phyloP scores from a whole-genome alignment of 1,140 invertebrate species.

The Drosophila pseudoananassae region DNA sequence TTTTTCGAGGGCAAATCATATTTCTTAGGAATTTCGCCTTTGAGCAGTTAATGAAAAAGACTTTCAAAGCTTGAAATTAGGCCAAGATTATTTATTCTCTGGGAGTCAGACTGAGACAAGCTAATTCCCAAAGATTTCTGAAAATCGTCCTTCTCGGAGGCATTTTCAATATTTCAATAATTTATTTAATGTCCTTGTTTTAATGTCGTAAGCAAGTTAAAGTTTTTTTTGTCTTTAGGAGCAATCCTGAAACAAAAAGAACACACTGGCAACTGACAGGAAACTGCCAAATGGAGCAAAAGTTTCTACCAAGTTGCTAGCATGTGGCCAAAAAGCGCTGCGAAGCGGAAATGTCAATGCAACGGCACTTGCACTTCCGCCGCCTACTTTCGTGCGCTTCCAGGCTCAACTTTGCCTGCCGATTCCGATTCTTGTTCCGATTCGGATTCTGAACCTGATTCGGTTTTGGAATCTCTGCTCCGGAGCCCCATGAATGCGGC shows the following conservation, averaged over 20 bases:
- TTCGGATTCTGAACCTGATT: conserved; percentile 30
- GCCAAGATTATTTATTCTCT: conserved; percentile 5
- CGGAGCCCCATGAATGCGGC: conserved; percentile 53
- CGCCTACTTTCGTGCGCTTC: conserved; percentile 64
- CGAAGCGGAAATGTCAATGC: conserved; percentile 80
- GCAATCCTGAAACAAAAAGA: conserved; percentile 40
- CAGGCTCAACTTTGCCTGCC: conserved; percentile 59
- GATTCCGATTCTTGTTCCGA: conserved; percentile 23
- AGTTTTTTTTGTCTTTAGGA: conserved; percentile 10
- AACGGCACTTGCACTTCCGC: conserved; percentile 79
- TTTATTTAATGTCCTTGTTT: conserved; percentile 27
- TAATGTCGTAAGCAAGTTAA: conserved; percentile 31
- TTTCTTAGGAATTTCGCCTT: conserved; percentile 4
- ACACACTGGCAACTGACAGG: conserved; percentile 28
- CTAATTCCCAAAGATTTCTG: no score
- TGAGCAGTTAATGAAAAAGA: conserved; percentile 23
- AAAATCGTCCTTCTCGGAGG: neutral
- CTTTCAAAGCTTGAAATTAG: conserved; percentile 24
- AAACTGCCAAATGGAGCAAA: conserved; percentile 66
- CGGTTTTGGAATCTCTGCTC: conserved; percentile 18
- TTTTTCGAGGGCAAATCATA: conserved; percentile 4
- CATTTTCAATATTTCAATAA: neutral
- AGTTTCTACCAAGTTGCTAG: conserved; percentile 54
- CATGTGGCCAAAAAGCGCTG: conserved; percentile 64
- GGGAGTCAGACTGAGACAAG: no score